Percentiles rank a stretch among this genome's conserved stretches.
Conservation (phyloP, 2,797 vertebrate genomes). For the Pipistrellus pygmaeus region DNA sequence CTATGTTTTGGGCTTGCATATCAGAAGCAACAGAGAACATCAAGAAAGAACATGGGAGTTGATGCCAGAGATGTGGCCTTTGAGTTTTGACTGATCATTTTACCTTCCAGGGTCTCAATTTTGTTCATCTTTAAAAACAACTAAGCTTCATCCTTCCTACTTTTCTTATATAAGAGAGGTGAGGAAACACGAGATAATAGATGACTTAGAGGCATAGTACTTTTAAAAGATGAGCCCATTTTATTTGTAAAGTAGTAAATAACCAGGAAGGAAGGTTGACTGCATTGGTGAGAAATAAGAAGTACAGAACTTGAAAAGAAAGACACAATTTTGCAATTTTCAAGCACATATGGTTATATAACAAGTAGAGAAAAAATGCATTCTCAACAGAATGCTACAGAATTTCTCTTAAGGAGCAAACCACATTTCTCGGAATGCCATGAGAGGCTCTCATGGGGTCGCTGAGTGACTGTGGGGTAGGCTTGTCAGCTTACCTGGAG, state of each 20-base stretch:
- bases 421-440: neutral
- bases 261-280: neutral
- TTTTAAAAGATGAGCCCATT: neutral
- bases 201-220: neutral
- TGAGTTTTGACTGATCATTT: neutral
- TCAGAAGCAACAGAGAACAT: neutral
- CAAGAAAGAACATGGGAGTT: neutral
- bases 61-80: neutral
- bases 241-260: conserved; percentile 32
- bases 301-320: conserved; percentile 18
- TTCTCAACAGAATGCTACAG: neutral
- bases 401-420: neutral
- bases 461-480: neutral
- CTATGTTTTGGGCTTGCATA: neutral
- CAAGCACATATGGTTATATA: neutral
- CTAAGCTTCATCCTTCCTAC: neutral
- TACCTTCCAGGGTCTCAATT: neutral
- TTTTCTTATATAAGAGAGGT: neutral
- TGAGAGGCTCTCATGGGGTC: neutral
- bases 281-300: neutral
- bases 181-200: neutral
- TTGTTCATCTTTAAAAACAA: conserved; percentile 9
- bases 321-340: neutral
- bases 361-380: conserved; percentile 3
- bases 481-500: neutral